Percentiles rank a stretch among this genome's conserved stretches.
phyloP scores from a whole-genome alignment of 2,888 invertebrate species.

The Lycocerus yunnanus region DNA sequence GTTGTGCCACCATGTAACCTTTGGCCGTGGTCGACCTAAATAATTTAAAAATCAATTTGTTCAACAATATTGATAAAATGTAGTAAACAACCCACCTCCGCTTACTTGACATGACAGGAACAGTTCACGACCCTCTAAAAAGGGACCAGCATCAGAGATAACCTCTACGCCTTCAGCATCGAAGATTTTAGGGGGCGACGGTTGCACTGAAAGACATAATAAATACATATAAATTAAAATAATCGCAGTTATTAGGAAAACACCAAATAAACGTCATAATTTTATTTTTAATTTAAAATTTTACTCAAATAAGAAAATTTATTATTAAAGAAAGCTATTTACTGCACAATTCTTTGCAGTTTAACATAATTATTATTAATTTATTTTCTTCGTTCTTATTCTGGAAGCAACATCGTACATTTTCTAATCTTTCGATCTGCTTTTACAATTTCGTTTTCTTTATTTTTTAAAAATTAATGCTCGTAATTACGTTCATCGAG shows the following conservation, averaged over 20 bases:
- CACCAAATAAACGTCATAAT: constrained; percentile 36
- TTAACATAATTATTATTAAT: background rate
- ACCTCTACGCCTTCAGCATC: constrained; percentile 83
- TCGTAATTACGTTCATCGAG: background rate
- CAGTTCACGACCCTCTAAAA: constrained; percentile 83
- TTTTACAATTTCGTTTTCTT: background rate
- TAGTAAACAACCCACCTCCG: constrained; percentile 69
- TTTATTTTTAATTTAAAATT: constrained; percentile 34
- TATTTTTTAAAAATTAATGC: background rate
- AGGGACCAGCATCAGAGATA: constrained; percentile 78
- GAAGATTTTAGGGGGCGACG: constrained; percentile 79
- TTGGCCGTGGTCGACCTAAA: constrained; percentile 79
- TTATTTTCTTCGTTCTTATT: background rate
- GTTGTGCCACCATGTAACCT: constrained; percentile 83
- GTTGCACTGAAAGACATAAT: constrained; percentile 68
- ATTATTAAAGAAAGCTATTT: background rate
- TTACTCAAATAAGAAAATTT: constrained; percentile 8
- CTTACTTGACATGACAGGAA: constrained; percentile 83
- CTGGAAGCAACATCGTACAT: background rate
- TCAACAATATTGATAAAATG: background rate
- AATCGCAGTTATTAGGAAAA: background rate
- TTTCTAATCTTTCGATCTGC: background rate
- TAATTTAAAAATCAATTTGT: constrained; percentile 12
- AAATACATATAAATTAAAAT: background rate
- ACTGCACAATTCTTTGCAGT: background rate